phyloP scores from a whole-genome alignment of 2,888 invertebrate genomes.

The Lasioglossum marginatum region DNA sequence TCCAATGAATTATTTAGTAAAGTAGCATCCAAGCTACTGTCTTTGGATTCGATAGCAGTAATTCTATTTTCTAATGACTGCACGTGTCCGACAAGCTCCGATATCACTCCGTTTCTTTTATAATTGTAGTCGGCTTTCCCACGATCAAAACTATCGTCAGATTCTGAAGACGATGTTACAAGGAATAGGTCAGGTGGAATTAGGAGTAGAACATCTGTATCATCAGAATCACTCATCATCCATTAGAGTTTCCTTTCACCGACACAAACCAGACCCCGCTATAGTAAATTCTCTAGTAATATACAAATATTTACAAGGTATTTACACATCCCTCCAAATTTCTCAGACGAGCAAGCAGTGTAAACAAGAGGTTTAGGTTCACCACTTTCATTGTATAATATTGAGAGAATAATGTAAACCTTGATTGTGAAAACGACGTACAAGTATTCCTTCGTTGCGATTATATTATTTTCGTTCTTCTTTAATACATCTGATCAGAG shows the following conservation, averaged over 20 bases:
- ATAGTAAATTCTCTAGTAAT: constrained; percentile 12
- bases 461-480: neutral
- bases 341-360: constrained; percentile 17
- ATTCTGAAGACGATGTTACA: constrained; percentile 86
- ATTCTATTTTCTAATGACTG: constrained; percentile 86
- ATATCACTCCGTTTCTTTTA: constrained; percentile 86
- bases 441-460: neutral
- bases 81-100: constrained; percentile 88
- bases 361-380: constrained; percentile 55
- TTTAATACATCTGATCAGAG: constrained; percentile 1
- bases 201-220: constrained; percentile 92
- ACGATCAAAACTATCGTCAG: constrained; percentile 83
- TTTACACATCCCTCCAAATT: constrained; percentile 37
- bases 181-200: constrained; percentile 92
- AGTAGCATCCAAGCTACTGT: constrained; percentile 76
- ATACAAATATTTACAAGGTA: constrained; percentile 42
- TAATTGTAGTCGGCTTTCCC: constrained; percentile 45
- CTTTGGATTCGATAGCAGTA: constrained; percentile 85
- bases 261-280: constrained; percentile 36
- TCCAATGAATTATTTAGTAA: constrained; percentile 66
- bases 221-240: constrained; percentile 91
- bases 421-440: neutral
- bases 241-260: constrained; percentile 57
- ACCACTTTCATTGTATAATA: constrained; percentile 29
- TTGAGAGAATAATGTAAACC: constrained; percentile 18